Evolutionary conservation across 2,888 invertebrate genomes (phyloP).

Genomic region (Anarsia innoxiella): DNA sequence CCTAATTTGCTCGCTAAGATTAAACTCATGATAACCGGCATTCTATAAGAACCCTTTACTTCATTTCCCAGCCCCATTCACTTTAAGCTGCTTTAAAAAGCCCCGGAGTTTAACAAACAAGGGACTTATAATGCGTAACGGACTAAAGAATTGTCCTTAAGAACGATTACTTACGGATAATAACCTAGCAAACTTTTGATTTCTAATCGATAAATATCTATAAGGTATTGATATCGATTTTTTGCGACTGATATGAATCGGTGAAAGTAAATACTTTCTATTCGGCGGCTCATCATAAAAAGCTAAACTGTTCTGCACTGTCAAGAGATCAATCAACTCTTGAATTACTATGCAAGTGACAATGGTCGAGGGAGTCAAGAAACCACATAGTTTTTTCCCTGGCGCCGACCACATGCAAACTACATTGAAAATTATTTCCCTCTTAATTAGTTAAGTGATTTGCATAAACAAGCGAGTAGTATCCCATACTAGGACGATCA

Average conservation of each 20-base stretch:
- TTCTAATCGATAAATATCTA: constrained; percentile 23
- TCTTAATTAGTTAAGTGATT: constrained; percentile 64
- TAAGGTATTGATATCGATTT: constrained; percentile 16
- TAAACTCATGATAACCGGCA: constrained; percentile 63
- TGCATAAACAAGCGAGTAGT: constrained; percentile 61
- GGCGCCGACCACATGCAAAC: constrained; percentile 48
- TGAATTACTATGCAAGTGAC: constrained; percentile 42
- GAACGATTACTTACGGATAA: constrained; percentile 40
- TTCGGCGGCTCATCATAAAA: constrained; percentile 19
- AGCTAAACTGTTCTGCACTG: constrained; percentile 14
- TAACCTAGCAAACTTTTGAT: constrained; percentile 9
- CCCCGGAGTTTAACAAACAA: constrained; percentile 63
- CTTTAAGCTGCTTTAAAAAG: constrained; percentile 68
- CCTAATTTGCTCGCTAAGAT: constrained; percentile 72
- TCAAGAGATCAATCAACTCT: constrained; percentile 44
- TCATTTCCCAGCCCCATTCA: constrained; percentile 53
- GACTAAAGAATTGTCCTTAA: constrained; percentile 51
- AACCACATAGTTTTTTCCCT: constrained; percentile 40
- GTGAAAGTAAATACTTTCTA: constrained; percentile 21
- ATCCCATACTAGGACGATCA: constrained; percentile 68
- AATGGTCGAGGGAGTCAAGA: constrained; percentile 39
- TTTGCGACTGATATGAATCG: constrained; percentile 19
- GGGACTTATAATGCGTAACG: constrained; percentile 65
- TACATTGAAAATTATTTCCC: constrained; percentile 62
- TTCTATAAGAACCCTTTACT: constrained; percentile 68